These are phyloP conservation scores for Zoanthus sansibaricus DNA, from an alignment of 92 coral and sea anemone species.

Conservation along the genomic window DNA sequence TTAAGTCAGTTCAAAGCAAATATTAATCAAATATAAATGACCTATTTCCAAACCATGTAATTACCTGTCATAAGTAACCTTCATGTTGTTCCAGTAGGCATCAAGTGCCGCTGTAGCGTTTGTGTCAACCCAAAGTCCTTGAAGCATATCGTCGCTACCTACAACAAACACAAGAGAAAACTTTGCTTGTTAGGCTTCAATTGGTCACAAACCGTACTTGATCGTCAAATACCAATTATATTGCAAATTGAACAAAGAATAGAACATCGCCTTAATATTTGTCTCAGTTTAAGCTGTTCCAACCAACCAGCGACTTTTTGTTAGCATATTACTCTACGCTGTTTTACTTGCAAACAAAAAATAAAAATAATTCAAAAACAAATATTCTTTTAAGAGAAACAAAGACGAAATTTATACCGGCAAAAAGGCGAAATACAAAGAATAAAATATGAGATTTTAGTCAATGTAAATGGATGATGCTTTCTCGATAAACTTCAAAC, in stretches of 20 bases:
- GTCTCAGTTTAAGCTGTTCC: too few species aligned
- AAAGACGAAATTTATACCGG: neutral
- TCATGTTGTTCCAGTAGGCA: conserved; percentile 33
- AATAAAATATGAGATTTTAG: neutral
- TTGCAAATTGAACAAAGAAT: neutral
- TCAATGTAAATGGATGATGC: neutral
- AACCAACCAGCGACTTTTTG: too few species aligned
- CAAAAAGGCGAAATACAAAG: neutral
- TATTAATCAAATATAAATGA: neutral
- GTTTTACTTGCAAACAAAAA: neutral
- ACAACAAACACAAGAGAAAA: neutral
- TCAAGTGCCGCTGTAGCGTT: conserved; percentile 54
- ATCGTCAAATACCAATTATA: neutral
- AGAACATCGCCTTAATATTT: neutral
- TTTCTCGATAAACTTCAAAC: neutral
- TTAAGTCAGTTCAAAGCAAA: neutral
- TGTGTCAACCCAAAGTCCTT: conserved; percentile 75
- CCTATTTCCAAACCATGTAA: neutral
- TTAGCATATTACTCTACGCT: neutral
- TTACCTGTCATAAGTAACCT: conserved; percentile 14
- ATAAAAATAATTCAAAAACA: neutral
- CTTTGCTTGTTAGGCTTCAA: neutral
- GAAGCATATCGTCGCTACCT: conserved; percentile 75
- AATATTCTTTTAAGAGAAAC: neutral
- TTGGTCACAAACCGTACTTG: neutral